These are phyloP conservation scores for Ochropleura leucogaster DNA, from an alignment of 2,888 invertebrate species.

Conservation along the genomic window DNA sequence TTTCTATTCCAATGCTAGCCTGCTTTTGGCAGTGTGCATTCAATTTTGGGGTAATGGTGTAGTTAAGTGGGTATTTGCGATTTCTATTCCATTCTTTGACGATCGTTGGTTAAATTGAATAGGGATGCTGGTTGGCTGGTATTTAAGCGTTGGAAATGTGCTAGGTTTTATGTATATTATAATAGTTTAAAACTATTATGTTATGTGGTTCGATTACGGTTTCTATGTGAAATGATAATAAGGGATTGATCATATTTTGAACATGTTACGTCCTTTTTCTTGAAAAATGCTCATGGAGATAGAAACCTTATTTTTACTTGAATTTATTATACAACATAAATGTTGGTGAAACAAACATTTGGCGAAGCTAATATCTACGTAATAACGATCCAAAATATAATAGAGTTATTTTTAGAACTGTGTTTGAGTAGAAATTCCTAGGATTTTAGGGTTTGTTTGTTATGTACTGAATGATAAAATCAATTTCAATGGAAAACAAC, in stretches of 20 bases:
- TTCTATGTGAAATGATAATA: not conserved
- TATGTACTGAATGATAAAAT: not conserved
- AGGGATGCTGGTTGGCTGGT: not conserved
- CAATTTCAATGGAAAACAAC: not conserved
- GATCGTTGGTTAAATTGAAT: conserved; percentile 28
- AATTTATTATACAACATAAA: not conserved
- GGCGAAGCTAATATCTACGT: not conserved
- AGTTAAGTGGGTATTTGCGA: conserved; percentile 20
- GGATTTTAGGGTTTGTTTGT: not conserved
- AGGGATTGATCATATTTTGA: not conserved
- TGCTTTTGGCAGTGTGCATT: conserved; percentile 27
- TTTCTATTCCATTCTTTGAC: conserved; percentile 29
- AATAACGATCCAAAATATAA: not conserved
- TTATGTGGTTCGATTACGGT: not conserved
- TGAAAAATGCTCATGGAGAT: not conserved
- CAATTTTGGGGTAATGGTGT: conserved; percentile 41
- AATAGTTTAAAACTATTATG: not conserved
- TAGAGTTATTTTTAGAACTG: not conserved
- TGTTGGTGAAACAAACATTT: conserved; percentile 1
- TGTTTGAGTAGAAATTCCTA: not conserved
- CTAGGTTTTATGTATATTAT: not conserved
- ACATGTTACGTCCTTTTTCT: not conserved
- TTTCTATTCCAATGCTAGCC: conserved; percentile 42
- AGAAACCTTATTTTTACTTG: not conserved
- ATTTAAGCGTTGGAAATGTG: not conserved